phyloP scores from a whole-genome alignment of 53 echinoderm and acorn worm species.

The Apostichopus leukothele region DNA sequence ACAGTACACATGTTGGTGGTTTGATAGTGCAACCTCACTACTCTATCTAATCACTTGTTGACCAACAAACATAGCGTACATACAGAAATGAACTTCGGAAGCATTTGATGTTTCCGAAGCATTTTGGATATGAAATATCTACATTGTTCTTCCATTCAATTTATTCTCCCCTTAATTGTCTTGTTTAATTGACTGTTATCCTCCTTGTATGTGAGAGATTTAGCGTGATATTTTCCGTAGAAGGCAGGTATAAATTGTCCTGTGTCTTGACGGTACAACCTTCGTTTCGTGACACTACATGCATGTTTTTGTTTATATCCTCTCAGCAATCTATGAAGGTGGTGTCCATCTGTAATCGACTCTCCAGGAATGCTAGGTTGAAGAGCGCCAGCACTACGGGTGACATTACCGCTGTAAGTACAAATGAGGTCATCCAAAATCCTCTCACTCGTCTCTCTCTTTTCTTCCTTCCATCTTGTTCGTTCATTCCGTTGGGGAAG shows the following conservation, averaged over 20 bases:
- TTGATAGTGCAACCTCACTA: too few relatives aligned
- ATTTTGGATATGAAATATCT: too few relatives aligned
- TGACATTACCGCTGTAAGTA: constrained; percentile 78
- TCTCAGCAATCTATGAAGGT: constrained; percentile 94
- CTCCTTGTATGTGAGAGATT: too few relatives aligned
- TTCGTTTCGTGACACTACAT: not conserved
- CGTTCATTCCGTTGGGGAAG: not conserved
- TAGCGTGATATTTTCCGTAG: not conserved
- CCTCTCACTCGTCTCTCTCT: constrained; percentile 23
- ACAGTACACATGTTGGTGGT: too few relatives aligned
- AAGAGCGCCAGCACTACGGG: constrained; percentile 75
- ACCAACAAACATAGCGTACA: too few relatives aligned
- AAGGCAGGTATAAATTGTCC: not conserved
- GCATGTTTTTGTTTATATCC: not conserved
- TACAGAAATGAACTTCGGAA: too few relatives aligned
- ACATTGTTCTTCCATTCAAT: too few relatives aligned
- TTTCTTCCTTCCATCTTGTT: constrained; percentile 29
- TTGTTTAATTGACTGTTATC: not conserved
- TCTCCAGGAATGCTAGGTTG: constrained; percentile 82
- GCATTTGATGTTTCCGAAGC: too few relatives aligned
- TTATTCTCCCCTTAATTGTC: too few relatives aligned
- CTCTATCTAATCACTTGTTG: too few relatives aligned
- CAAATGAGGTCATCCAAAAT: not conserved
- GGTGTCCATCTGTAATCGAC: constrained; percentile 86
- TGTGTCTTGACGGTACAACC: not conserved